phyloP scores from a whole-genome alignment of 1,140 invertebrate species.

The Diuraphis noxia region DNA sequence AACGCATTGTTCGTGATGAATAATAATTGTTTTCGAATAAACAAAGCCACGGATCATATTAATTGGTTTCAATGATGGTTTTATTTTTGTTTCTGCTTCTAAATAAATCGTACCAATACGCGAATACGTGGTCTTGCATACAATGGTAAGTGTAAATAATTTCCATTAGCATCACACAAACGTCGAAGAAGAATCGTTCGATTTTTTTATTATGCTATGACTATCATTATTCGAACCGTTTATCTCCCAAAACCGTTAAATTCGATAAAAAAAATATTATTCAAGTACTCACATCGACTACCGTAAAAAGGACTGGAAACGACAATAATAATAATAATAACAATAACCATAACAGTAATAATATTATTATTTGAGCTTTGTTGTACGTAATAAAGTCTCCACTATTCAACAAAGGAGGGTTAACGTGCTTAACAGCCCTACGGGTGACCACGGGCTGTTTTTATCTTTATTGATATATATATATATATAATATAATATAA shows the following conservation, averaged over 20 bases:
- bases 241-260: neutral
- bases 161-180: neutral
- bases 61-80: neutral
- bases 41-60: neutral
- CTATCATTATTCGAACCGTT: neutral
- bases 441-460: slow-evolving; percentile 5
- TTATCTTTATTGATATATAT: neutral
- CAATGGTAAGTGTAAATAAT: neutral
- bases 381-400: neutral
- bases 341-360: neutral
- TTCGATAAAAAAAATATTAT: slow-evolving; percentile 1
- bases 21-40: neutral
- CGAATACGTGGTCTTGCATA: no score
- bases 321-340: neutral
- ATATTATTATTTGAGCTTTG: neutral
- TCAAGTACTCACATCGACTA: neutral
- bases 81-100: neutral
- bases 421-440: neutral
- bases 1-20: neutral
- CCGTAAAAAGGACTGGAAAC: neutral
- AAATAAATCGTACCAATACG: neutral
- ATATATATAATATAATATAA: no score
- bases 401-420: neutral
- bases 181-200: neutral
- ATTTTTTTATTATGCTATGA: neutral